Evolutionary conservation across 2,797 vertebrate species (phyloP).

Genomic region (Salmo trutta): DNA sequence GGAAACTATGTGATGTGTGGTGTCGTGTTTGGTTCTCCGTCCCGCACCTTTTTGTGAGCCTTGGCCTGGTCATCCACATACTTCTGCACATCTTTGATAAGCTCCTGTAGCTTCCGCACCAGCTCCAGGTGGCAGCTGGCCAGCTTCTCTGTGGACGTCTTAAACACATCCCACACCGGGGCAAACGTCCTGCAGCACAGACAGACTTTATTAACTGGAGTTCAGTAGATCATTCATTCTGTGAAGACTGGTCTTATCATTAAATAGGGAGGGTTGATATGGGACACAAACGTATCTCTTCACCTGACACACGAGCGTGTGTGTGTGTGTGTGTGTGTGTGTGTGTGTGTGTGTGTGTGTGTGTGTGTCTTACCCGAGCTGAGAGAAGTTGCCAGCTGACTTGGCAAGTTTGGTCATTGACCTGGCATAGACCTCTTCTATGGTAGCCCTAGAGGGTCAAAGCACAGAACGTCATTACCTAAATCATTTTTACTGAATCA

Average conservation of each 20-base stretch:
- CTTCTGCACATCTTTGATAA: conserved; percentile 97
- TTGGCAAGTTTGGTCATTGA: conserved; percentile 98
- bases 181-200: conserved; percentile 82
- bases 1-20: too few relatives aligned
- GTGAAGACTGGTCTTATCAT: too few relatives aligned
- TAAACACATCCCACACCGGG: conserved; percentile 96
- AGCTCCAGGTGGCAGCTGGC: conserved; percentile 94
- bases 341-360: neutral
- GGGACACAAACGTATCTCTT: neutral
- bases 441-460: conserved; percentile 81
- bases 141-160: conserved; percentile 93
- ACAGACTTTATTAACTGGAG: neutral
- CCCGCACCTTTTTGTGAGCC: conserved; percentile 92
- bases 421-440: conserved; percentile 93
- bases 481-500: neutral
- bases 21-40: neutral
- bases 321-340: conserved; percentile 18
- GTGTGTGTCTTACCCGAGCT: conserved; percentile 85
- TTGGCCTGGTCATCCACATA: conserved; percentile 97
- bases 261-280: too few relatives aligned
- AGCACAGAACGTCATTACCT: neutral
- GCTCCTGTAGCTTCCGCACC: conserved; percentile 91
- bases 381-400: conserved; percentile 93
- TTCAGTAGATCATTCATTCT: neutral
- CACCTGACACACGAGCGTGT: neutral